Conservation (phyloP, 1,140 invertebrate species). For the Meloidogyne floridensis region DNA sequence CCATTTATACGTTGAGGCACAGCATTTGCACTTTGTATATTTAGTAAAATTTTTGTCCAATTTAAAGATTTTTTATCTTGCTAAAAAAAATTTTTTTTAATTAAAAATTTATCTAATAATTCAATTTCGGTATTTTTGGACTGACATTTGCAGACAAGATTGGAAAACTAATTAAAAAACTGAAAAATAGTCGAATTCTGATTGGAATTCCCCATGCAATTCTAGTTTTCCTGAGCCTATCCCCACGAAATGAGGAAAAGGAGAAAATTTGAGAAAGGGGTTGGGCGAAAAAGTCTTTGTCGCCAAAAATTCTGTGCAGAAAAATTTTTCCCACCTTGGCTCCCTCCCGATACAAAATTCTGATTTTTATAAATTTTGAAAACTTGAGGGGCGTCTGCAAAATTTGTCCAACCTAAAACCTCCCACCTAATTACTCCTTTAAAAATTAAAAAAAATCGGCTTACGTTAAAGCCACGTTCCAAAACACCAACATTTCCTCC, state of each 20-base stretch:
- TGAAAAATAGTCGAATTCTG: too few relatives aligned
- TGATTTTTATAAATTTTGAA: neutral
- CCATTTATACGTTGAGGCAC: constrained; percentile 40
- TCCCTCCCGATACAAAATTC: too few relatives aligned
- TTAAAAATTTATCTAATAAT: neutral
- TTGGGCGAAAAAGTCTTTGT: too few relatives aligned
- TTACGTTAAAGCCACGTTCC: neutral
- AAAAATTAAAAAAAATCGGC: neutral
- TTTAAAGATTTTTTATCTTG: constrained; percentile 5
- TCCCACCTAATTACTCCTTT: neutral
- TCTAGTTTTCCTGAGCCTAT: too few relatives aligned
- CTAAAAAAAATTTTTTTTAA: neutral
- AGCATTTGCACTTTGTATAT: constrained; percentile 47
- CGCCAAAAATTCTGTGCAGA: too few relatives aligned
- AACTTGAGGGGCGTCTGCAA: too few relatives aligned
- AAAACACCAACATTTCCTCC: neutral
- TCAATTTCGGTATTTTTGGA: neutral
- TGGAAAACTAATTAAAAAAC: neutral
- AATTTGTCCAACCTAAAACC: too few relatives aligned
- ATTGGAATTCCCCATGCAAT: too few relatives aligned
- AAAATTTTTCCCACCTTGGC: too few relatives aligned
- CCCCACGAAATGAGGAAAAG: too few relatives aligned
- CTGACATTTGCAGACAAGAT: neutral
- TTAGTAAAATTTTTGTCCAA: constrained; percentile 37
- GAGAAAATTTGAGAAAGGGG: too few relatives aligned